Percentiles rank a stretch among this genome's conserved stretches.
Conservation (phyloP, 2,113 vertebrate species). For the Steatornis caripensis region DNA sequence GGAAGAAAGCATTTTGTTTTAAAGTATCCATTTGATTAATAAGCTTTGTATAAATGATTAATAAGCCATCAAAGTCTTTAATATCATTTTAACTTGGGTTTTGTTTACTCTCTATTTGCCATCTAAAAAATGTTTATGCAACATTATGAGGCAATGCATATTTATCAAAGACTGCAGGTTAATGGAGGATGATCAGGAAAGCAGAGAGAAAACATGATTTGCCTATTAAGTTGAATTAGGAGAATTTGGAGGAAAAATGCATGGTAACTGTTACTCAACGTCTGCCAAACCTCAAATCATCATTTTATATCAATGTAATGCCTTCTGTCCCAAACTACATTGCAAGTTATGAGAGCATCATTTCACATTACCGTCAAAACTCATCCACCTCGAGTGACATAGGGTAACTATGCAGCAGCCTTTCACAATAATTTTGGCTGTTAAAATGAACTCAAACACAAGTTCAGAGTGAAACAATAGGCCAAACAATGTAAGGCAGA, state of each 20-base stretch:
- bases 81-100: slow-evolving; percentile 22
- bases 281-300: slow-evolving; percentile 47
- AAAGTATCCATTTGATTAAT: slow-evolving; percentile 30
- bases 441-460: neutral
- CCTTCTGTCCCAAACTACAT: neutral
- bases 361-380: neutral
- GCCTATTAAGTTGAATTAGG: slow-evolving; percentile 22
- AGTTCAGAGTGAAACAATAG: neutral
- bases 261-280: neutral
- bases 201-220: slow-evolving; percentile 36
- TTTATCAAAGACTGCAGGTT: slow-evolving; percentile 52
- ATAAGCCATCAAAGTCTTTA: slow-evolving; percentile 35
- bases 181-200: slow-evolving; percentile 39
- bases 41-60: slow-evolving; percentile 30
- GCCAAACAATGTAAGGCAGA: neutral
- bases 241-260: slow-evolving; percentile 45
- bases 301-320: neutral
- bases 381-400: neutral
- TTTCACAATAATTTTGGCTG: neutral
- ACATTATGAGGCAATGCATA: slow-evolving; percentile 18
- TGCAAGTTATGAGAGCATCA: neutral
- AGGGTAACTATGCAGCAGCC: neutral
- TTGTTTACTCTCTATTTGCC: slow-evolving; percentile 45
- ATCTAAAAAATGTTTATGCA: slow-evolving; percentile 58
- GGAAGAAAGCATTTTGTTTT: neutral